Percentiles rank a stretch among this genome's conserved stretches.
These are phyloP conservation scores for Microctenopoma steveboyesi DNA, from an alignment of 2,797 vertebrate genomes.

Conservation along the genomic window DNA sequence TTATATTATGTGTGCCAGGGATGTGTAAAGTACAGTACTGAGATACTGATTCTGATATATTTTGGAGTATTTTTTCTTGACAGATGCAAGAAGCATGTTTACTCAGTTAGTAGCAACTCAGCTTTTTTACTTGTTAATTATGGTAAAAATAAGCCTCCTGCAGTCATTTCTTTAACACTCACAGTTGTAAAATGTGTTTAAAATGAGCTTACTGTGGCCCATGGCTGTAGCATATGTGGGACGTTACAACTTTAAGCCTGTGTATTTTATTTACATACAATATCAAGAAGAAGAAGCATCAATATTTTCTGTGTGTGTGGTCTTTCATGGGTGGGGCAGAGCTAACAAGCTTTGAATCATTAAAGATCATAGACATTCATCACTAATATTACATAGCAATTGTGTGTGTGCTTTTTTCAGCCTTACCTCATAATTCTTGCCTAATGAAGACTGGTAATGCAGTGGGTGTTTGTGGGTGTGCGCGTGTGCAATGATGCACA, in stretches of 20 bases:
- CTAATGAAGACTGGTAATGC: constrained; percentile 13
- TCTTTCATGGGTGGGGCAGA: constrained; percentile 15
- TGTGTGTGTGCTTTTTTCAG: constrained; percentile 9
- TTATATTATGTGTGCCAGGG: too few relatives aligned
- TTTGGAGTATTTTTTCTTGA: too few relatives aligned
- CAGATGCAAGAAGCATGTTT: too few relatives aligned
- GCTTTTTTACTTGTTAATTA: constrained; percentile 1
- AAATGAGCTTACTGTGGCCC: constrained; percentile 35
- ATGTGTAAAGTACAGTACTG: too few relatives aligned
- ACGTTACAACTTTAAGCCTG: constrained; percentile 30
- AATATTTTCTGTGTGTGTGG: background rate
- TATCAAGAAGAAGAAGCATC: background rate
- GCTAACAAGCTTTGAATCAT: constrained; percentile 69
- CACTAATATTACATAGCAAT: constrained; percentile 60
- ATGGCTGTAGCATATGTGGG: constrained; percentile 27
- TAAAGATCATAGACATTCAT: constrained; percentile 83
- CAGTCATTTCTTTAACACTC: constrained; percentile 25
- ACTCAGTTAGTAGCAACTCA: background rate
- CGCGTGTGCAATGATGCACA: constrained; percentile 34
- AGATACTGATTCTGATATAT: too few relatives aligned
- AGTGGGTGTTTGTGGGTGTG: constrained; percentile 1
- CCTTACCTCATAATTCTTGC: constrained; percentile 16
- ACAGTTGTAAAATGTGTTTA: constrained; percentile 44
- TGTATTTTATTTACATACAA: constrained; percentile 33
- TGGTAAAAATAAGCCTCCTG: constrained; percentile 22